Conservation (phyloP, 2,113 vertebrate species). For the Callipepla californica region DNA sequence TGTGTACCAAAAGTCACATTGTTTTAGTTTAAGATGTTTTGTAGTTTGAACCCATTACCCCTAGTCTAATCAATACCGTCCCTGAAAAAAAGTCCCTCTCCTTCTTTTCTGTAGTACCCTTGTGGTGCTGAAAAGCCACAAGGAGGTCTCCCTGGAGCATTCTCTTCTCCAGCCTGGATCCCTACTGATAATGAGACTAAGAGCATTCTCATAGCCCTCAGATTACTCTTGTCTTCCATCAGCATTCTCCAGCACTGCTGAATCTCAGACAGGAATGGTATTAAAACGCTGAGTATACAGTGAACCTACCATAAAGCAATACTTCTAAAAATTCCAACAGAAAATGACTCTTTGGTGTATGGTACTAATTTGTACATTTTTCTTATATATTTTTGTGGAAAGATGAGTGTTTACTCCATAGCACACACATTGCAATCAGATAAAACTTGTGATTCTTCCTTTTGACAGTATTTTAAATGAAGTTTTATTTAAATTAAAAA, state of each 20-base stretch:
- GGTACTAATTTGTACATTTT: not conserved
- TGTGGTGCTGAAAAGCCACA: no score
- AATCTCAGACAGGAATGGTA: not conserved
- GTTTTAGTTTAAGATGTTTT: not conserved
- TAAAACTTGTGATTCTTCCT: not conserved
- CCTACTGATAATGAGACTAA: not conserved
- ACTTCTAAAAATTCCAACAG: not conserved
- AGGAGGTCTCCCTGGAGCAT: not conserved
- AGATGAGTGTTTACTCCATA: not conserved
- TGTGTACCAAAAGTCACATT: not conserved
- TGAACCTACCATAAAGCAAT: not conserved
- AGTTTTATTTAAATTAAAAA: not conserved
- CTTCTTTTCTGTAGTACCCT: not conserved
- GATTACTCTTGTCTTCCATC: not conserved
- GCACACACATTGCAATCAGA: not conserved
- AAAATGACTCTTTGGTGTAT: not conserved
- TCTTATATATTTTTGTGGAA: not conserved
- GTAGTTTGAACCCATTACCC: not conserved
- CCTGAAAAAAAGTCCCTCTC: not conserved
- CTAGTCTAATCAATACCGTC: not conserved
- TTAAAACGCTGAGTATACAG: not conserved
- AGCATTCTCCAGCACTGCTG: not conserved
- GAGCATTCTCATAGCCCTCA: not conserved
- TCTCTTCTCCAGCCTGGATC: not conserved
- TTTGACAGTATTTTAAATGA: not conserved